phyloP scores from a whole-genome alignment of 2,888 invertebrate species.

The Eristalinus aeneus region DNA sequence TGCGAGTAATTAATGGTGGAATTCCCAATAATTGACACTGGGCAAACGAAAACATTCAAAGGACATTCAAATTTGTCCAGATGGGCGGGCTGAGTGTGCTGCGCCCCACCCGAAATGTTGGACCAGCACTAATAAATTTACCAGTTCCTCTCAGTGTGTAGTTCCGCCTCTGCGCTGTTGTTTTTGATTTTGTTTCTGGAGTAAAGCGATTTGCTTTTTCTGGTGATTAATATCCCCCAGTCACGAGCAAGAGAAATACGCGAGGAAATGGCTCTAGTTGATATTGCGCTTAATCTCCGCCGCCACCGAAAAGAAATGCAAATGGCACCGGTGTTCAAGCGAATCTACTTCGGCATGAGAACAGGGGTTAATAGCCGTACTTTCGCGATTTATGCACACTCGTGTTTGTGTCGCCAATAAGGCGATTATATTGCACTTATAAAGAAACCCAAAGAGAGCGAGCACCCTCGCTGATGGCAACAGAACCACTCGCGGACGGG shows the following conservation, averaged over 20 bases:
- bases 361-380: not conserved
- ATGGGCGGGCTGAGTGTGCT: not conserved
- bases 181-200: constrained; percentile 15
- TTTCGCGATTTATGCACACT: constrained; percentile 16
- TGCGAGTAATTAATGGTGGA: not conserved
- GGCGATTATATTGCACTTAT: constrained; percentile 18
- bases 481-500: not conserved
- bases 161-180: not conserved
- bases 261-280: constrained; percentile 23
- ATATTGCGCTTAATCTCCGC: constrained; percentile 13
- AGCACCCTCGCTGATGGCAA: not conserved
- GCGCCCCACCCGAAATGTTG: not conserved
- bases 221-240: constrained; percentile 39
- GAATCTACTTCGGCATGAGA: not conserved
- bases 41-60: not conserved
- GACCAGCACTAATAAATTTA: not conserved
- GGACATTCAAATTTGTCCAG: not conserved
- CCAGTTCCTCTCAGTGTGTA: not conserved
- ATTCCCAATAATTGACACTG: not conserved
- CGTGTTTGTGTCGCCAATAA: constrained; percentile 15
- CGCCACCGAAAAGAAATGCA: not conserved
- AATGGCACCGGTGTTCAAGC: not conserved
- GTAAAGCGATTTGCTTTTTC: constrained; percentile 44
- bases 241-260: constrained; percentile 47
- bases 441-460: not conserved